Base-by-base conservation (phyloP, 2,888 invertebrate species). In the Cryptus armator region DNA sequence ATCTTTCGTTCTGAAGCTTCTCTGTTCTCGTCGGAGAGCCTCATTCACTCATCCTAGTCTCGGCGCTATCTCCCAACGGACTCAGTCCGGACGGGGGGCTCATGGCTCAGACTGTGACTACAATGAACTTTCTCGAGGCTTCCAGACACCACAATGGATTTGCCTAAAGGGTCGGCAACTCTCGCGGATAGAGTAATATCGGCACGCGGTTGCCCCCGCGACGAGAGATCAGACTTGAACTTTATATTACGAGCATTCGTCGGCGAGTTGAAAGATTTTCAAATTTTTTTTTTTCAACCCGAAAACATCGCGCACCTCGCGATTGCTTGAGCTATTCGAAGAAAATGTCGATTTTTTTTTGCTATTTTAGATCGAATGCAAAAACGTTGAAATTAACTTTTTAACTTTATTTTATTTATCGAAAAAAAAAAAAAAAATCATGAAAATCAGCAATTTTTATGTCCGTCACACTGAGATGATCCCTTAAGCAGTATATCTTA, bases 91-190 rank as follows among this genome's bases (percentile, higher is more conserved):
- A 56, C 56, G 56, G 56, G 24, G 3, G n/a, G 53, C 19, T 53
- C 59, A 24, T 19, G 56, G 59, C 59, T 59, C 59, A 59, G 62
- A 16, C 67, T 9, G 43, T 75, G 85, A 83, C 83, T 75, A 80
- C 85, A 85, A 80, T 77, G 84, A 84, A 80, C 76, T 79, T 85
- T 76, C 85, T 71, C 85, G 75, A 53, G 72, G 76, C 53, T 77
- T 48, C 32, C 51, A 70, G 78, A 67, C 64, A 64, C 70, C 78
- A 85, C 85, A 85, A 85, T 85, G 85, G 71, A 43, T 85, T 74
- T 79, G 78, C 74, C 82, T 67, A 76, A 62, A 81, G 76, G 75
- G 64, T 62, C 74, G 62, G 74, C 46, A 48, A 37, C 59, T 46
- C 62, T 64, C 68, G 81, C 51, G 74, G 62, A 77, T 81, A 76